Base-by-base conservation (phyloP, 2,797 vertebrate species). In the Acanthurus tractus region DNA sequence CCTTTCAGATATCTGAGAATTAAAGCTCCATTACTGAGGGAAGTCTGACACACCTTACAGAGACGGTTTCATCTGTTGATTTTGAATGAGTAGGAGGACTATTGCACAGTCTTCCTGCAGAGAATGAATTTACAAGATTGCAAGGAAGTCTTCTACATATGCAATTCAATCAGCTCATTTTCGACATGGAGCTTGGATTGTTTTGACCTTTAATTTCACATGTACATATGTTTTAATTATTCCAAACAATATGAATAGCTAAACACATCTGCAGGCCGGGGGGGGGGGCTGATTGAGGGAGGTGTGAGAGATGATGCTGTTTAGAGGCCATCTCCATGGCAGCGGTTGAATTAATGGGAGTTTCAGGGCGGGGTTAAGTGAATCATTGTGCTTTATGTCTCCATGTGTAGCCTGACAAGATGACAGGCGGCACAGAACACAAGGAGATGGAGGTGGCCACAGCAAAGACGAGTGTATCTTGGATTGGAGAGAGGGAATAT, bases 301-400 rank as follows among this genome's bases (percentile, higher is more conserved):
- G 79, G 77, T 53, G 68, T 81, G 73, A 76, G 74, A 78, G 79
- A 90, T 76, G 66, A 48, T 74, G 74, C 83, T 63, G 11, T 77
- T 92, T 73, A 74, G 78, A 89, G 88, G 85, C 88, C 84, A 85
- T 93, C 75, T 22, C 89, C 90, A 92, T 91, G 89, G 91, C 86
- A 92, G 87, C 92, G 75, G 81, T 75, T 85, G 92, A 91, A 90
- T 90, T 88, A 88, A 92, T 89, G 76, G 86, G 82, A 36, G 76
- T 79, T 61, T 70, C 65, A 72, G 83, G 89, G 86, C 70, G 81
- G 85, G 83, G 89, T 87, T 88, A 88, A 92, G 74, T 83, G 81
- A 88, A 88, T 89, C 87, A 82, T 46, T 82, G 72, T 77, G 83
- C 69, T 77, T 86, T 86, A 81, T 78, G 82, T 84, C 78, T 77